Evolutionary conservation across 2,797 vertebrate species (phyloP).

Genomic region (Peromyscus nudipes): DNA sequence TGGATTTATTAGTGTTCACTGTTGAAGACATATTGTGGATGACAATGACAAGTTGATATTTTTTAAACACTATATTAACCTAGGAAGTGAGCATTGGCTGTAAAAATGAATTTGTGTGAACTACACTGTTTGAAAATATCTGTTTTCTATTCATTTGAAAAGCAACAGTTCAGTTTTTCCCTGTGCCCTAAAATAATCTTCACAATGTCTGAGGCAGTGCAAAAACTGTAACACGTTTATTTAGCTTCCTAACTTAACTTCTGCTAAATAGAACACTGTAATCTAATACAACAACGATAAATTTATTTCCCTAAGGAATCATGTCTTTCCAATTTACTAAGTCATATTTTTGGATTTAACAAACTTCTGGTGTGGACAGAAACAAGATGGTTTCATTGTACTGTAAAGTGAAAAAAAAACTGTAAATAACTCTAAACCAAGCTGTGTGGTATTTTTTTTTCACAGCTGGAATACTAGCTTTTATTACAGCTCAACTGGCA

Average conservation of each 20-base stretch:
- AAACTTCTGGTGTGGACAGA: constrained; percentile 83
- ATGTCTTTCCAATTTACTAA: constrained; percentile 78
- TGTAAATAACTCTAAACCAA: constrained; percentile 90
- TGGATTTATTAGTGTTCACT: not conserved
- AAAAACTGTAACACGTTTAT: constrained; percentile 15
- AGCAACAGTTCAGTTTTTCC: constrained; percentile 28
- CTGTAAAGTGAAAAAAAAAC: constrained; percentile 68
- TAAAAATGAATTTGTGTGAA: constrained; percentile 48
- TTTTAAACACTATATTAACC: constrained; percentile 46
- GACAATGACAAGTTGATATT: constrained; percentile 48
- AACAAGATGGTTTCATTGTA: constrained; percentile 83
- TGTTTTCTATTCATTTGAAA: constrained; percentile 61
- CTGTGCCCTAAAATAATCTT: constrained; percentile 63
- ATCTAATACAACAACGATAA: constrained; percentile 82
- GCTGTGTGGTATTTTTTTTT: constrained; percentile 86
- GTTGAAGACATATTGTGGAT: not conserved
- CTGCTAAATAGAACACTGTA: constrained; percentile 80
- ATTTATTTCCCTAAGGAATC: constrained; percentile 78
- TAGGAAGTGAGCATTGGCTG: not conserved
- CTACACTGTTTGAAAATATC: constrained; percentile 11
- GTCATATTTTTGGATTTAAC: constrained; percentile 78
- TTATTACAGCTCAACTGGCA: constrained; percentile 90
- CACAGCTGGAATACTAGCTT: constrained; percentile 90
- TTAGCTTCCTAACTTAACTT: constrained; percentile 46
- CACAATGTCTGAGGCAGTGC: constrained; percentile 42